Base-by-base conservation (phyloP, 2,888 invertebrate genomes). In the Apotomis capreana region DNA sequence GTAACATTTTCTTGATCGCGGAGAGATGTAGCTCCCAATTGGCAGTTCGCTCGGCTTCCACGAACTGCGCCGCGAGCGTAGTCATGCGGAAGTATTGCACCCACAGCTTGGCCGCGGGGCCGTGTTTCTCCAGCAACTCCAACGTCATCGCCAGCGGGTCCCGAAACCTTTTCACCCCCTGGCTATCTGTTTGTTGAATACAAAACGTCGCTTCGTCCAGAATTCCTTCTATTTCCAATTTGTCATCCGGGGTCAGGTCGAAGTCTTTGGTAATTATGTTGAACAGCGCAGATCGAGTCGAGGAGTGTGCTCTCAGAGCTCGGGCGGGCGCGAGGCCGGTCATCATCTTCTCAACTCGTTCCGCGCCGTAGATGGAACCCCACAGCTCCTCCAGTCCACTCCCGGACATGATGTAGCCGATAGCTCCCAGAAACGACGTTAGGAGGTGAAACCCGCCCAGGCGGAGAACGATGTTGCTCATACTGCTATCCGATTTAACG, bases 1-100 rank as follows among this genome's bases (percentile, higher is more conserved):
- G 63, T 3, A 63, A 37, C 63, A 63, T 63, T 40, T 63, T 63
- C n/a, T 54, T 63, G 3, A 63, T 3, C 3, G 15, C 40, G n/a
- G 63, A 63, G 10, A 63, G 37, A 15, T 63, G 63, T 3, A 63
- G 40, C 5, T 54, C 63, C 63, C 63, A 63, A 13, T 63, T 63
- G 5, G 52, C 63, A 37, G 63, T 9, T 13, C 15, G 37, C 40
- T 63, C 63, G 9, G 63, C 52, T 10, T 63, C 63, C 10, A 63
- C 15, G 13, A 63, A 54, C 52, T 63, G 63, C 5, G 63, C 63
- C 3, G 15, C 15, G 5, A 63, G 40, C 5, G 63, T 54, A 5
- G 63, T 63, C 63, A 63, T 63, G 13, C 63, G 52, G 63, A 63
- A 63, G 10, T 63, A 63, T 12, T 63, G 63, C 3, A 63, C 63